phyloP scores from a whole-genome alignment of 1,140 invertebrate species.

The Mactra quadrangularis region DNA sequence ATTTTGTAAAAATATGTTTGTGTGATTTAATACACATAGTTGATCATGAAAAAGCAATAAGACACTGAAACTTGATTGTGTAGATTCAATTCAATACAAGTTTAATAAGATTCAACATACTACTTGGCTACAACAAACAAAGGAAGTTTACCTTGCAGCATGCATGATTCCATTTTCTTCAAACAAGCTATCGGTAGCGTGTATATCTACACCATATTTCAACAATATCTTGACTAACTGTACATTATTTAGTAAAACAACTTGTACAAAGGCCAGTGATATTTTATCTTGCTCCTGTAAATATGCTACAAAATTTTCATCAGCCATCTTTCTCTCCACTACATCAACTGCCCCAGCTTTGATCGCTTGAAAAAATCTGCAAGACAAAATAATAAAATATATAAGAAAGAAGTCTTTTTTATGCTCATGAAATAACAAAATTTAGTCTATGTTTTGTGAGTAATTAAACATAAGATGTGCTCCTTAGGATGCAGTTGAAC shows the following conservation, averaged over 20 bases:
- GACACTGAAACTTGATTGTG: too few species aligned
- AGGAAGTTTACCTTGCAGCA: slow-evolving; percentile 31
- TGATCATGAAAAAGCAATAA: too few species aligned
- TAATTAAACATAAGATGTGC: too few species aligned
- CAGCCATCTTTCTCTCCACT: slow-evolving; percentile 7
- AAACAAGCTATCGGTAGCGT: slow-evolving; percentile 43
- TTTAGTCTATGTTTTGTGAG: too few species aligned
- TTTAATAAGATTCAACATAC: too few species aligned
- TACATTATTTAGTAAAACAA: slow-evolving; percentile 48
- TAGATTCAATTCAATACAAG: too few species aligned
- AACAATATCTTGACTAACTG: slow-evolving; percentile 30
- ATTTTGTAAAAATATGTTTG: too few species aligned
- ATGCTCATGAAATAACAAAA: too few species aligned
- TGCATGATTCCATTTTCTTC: slow-evolving; percentile 60
- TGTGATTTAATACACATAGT: too few species aligned
- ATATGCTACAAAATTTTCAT: slow-evolving; percentile 14
- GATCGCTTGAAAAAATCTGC: slow-evolving; percentile 42
- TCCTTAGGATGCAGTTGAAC: too few species aligned
- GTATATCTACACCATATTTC: slow-evolving; percentile 36
- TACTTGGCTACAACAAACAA: too few species aligned
- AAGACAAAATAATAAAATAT: not conserved
- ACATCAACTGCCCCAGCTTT: slow-evolving; percentile 19
- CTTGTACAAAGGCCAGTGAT: slow-evolving; percentile 49
- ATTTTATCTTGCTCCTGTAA: slow-evolving; percentile 41
- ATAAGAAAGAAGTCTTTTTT: too few species aligned